These are phyloP conservation scores for Pseudolaguvia tuberculata DNA, from an alignment of 2,113 vertebrate genomes.

Conservation along the genomic window DNA sequence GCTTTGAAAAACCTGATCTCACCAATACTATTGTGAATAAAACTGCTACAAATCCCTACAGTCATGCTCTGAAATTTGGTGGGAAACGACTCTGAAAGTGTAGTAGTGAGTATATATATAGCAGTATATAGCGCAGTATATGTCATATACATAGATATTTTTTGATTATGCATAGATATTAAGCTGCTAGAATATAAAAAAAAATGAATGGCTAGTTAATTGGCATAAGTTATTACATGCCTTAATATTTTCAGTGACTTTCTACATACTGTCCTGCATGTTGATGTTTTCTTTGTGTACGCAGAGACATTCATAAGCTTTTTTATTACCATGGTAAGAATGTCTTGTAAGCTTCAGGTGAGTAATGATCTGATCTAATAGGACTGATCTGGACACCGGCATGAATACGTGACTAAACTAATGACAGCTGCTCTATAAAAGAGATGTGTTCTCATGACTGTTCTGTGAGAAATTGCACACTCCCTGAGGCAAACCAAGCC, in stretches of 20 bases:
- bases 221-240: not conserved
- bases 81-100: too few relatives aligned
- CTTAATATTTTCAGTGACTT: not conserved
- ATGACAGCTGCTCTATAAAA: conserved; percentile 47
- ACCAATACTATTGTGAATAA: too few relatives aligned
- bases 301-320: not conserved
- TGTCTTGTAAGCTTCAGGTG: not conserved
- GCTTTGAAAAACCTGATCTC: too few relatives aligned
- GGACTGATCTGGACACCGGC: conserved; percentile 18
- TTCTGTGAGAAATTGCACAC: conserved; percentile 22
- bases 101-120: not conserved
- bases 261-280: not conserved
- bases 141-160: not conserved
- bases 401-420: conserved; percentile 31
- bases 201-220: not conserved
- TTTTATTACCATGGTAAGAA: not conserved
- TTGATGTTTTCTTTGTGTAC: not conserved
- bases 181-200: not conserved
- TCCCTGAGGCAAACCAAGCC: conserved; percentile 25
- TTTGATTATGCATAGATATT: not conserved
- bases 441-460: conserved; percentile 36
- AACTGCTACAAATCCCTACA: too few relatives aligned
- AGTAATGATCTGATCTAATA: conserved; percentile 31
- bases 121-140: not conserved
- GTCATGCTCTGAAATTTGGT: too few relatives aligned